Evolutionary conservation across 2,113 vertebrate species (phyloP).

Genomic region (Oreocharis arfaki): DNA sequence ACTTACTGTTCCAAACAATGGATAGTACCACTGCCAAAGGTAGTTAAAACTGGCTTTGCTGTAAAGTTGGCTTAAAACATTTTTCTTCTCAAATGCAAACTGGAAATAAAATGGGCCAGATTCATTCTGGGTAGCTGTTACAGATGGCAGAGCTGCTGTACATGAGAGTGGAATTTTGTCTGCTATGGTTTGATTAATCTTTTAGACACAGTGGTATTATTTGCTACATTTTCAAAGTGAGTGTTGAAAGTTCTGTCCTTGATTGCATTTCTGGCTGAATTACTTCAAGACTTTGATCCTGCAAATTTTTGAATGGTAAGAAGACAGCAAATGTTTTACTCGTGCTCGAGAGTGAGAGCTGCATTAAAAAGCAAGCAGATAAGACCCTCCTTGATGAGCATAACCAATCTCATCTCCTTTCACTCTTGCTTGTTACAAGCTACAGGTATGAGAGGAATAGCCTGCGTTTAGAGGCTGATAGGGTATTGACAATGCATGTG

Average conservation of each 20-base stretch:
- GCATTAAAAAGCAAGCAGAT: neutral
- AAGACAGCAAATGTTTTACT: neutral
- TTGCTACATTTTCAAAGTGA: neutral
- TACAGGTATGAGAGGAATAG: neutral
- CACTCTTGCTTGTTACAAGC: neutral
- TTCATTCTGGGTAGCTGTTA: neutral
- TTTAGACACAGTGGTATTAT: neutral
- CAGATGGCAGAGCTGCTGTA: neutral
- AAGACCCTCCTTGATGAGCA: neutral
- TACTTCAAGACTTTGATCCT: neutral
- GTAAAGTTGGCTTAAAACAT: neutral
- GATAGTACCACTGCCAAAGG: constrained; percentile 54
- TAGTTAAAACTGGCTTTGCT: constrained; percentile 31
- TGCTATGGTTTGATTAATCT: neutral
- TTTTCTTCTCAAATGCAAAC: neutral
- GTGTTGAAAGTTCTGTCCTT: neutral
- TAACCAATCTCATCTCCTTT: neutral
- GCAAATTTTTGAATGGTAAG: neutral
- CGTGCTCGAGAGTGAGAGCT: neutral
- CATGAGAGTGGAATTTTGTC: neutral
- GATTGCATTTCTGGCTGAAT: neutral
- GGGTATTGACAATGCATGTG: rapidly evolving
- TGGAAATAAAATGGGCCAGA: neutral
- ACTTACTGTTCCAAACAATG: constrained; percentile 56
- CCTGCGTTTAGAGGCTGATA: neutral